Evolutionary conservation across 2,888 invertebrate genomes (phyloP).

Genomic region (Sphinx pinastri): DNA sequence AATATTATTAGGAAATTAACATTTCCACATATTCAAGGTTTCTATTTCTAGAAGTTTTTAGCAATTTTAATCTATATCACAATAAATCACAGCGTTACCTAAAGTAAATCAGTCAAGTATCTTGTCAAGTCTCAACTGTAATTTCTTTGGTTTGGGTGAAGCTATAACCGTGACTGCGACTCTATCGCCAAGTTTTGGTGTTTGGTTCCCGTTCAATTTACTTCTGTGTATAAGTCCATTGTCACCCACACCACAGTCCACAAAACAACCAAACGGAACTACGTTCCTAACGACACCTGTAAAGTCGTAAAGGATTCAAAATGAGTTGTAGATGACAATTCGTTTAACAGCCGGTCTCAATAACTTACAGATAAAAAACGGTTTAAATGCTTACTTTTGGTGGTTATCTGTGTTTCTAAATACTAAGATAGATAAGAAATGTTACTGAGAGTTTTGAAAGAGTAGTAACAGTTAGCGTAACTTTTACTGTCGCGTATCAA

Average conservation of each 20-base stretch:
- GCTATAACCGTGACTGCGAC: slow-evolving; percentile 86
- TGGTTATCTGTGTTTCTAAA: no score
- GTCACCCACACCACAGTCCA: slow-evolving; percentile 91
- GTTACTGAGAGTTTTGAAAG: no score
- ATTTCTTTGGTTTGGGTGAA: slow-evolving; percentile 83
- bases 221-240: slow-evolving; percentile 88
- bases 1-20: no score
- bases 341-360: background rate
- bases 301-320: slow-evolving; percentile 33
- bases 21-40: no score
- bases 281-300: slow-evolving; percentile 93
- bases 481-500: no score
- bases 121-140: slow-evolving; percentile 80
- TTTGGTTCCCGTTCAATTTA: slow-evolving; percentile 78
- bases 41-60: no score
- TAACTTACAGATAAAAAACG: no score
- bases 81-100: slow-evolving; percentile 27
- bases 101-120: slow-evolving; percentile 60
- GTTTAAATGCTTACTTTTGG: no score
- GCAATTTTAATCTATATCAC: slow-evolving; percentile 32
- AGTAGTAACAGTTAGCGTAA: no score
- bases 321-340: background rate
- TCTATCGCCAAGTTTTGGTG: slow-evolving; percentile 87
- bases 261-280: slow-evolving; percentile 95
- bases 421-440: no score